Evolutionary conservation across 2,888 invertebrate species (phyloP).

Genomic region (Xestia ashworthii): DNA sequence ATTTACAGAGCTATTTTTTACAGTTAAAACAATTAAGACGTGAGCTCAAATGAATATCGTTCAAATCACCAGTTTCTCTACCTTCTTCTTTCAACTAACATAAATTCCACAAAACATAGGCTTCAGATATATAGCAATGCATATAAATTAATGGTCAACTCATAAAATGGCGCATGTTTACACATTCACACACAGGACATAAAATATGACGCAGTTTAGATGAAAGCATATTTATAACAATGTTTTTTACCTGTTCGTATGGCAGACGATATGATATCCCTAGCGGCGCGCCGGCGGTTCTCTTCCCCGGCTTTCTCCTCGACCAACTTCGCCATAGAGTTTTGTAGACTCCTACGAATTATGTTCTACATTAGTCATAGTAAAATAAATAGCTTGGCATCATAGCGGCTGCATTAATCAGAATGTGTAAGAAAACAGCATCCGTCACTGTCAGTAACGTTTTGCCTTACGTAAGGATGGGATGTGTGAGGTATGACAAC

Average conservation of each 20-base stretch:
- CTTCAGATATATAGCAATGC: not conserved
- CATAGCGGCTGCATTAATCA: slow-evolving; percentile 57
- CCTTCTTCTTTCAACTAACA: no score
- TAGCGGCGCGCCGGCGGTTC: slow-evolving; percentile 91
- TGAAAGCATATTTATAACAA: not conserved
- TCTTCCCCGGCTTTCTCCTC: slow-evolving; percentile 89
- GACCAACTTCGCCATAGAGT: slow-evolving; percentile 91
- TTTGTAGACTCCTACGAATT: slow-evolving; percentile 90
- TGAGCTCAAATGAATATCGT: not conserved
- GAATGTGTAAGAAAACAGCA: slow-evolving; percentile 45
- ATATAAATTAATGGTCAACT: not conserved
- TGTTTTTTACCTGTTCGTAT: slow-evolving; percentile 87
- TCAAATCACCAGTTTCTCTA: no score
- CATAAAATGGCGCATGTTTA: slow-evolving; percentile 1
- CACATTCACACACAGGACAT: not conserved
- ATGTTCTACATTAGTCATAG: slow-evolving; percentile 57
- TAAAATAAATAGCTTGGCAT: slow-evolving; percentile 64
- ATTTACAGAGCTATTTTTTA: not conserved
- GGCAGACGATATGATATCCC: slow-evolving; percentile 93
- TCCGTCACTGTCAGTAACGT: slow-evolving; percentile 54
- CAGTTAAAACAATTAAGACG: not conserved
- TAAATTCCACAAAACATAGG: no score
- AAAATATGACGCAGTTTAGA: not conserved
- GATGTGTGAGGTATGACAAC: slow-evolving; percentile 14
- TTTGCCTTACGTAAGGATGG: slow-evolving; percentile 34